Percentiles rank a stretch among this genome's conserved stretches.
These are phyloP conservation scores for Diarsia brunnea DNA, from an alignment of 2,888 invertebrate genomes.

Conservation along the genomic window DNA sequence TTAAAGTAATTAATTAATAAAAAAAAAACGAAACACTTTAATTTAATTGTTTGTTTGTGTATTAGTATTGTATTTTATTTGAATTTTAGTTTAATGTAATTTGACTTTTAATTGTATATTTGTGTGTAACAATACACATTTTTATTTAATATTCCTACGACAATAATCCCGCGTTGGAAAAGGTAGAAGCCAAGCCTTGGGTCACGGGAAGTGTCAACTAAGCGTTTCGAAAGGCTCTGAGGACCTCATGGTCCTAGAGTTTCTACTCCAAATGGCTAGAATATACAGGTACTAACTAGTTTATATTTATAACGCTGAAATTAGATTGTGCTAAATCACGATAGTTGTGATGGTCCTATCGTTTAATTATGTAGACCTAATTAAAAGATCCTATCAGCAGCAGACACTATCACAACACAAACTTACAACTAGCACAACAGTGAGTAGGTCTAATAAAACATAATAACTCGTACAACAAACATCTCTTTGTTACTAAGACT, in stretches of 20 bases:
- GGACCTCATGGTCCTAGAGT: neutral
- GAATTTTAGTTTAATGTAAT: no score
- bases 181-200: neutral
- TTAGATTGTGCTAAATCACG: neutral
- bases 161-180: no score
- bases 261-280: neutral
- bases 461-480: slow-evolving; percentile 45
- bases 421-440: slow-evolving; percentile 2
- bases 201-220: no score
- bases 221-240: neutral
- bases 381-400: neutral
- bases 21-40: no score
- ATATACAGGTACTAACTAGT: neutral
- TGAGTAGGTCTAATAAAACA: slow-evolving; percentile 39
- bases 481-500: slow-evolving; percentile 52
- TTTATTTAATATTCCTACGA: no score
- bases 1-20: no score
- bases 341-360: neutral
- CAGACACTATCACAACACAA: slow-evolving; percentile 1
- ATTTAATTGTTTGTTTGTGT: no score
- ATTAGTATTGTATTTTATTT: no score
- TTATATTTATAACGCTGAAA: neutral
- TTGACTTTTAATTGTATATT: no score
- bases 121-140: no score
- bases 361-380: neutral